phyloP scores from a whole-genome alignment of 1,140 invertebrate genomes.

The Bombus balteatus region DNA sequence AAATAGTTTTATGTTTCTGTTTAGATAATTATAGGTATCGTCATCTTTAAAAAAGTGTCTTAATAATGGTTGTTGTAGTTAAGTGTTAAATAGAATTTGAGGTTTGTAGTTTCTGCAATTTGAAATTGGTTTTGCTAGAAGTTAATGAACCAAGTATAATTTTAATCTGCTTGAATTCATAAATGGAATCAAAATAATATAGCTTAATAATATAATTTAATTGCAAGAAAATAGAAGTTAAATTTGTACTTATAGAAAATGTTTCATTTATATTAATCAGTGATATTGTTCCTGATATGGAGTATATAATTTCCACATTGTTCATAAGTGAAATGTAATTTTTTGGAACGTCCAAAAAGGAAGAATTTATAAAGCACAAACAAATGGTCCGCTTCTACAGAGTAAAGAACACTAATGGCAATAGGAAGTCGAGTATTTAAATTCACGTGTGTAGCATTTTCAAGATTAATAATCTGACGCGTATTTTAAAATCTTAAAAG shows the following conservation, averaged over 20 bases:
- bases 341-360: not conserved
- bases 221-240: no score
- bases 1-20: not conserved
- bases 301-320: no score
- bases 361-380: no score
- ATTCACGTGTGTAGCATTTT: not conserved
- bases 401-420: not conserved
- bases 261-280: no score
- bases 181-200: not conserved
- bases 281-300: no score
- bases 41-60: not conserved
- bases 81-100: not conserved
- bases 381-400: not conserved
- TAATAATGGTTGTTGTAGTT: not conserved
- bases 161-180: not conserved
- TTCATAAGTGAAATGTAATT: no score
- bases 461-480: constrained; percentile 5
- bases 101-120: not conserved
- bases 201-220: not conserved
- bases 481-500: constrained; percentile 18
- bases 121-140: not conserved
- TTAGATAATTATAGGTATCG: not conserved
- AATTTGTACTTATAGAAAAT: no score
- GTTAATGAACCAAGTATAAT: not conserved
- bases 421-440: not conserved